Evolutionary conservation across 2,797 vertebrate genomes (phyloP).

Genomic region (Acomys russatus): DNA sequence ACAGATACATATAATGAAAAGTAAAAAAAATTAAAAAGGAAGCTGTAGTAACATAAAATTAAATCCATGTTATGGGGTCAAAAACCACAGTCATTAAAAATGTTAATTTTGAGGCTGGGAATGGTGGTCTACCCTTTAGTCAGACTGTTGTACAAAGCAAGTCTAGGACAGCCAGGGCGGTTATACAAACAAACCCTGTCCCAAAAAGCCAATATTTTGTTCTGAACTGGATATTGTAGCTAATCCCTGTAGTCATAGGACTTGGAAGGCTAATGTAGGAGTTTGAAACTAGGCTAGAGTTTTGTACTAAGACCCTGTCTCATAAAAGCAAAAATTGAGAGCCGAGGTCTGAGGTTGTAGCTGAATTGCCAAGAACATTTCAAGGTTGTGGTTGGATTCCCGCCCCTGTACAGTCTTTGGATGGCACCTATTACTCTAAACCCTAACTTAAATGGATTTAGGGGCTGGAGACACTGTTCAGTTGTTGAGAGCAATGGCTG

Average conservation of each 20-base stretch:
- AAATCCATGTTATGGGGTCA: background rate
- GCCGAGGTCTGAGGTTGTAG: background rate
- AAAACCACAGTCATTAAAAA: background rate
- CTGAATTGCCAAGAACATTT: background rate
- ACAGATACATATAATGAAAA: background rate
- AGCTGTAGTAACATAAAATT: background rate
- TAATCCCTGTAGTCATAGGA: background rate
- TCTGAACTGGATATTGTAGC: no score
- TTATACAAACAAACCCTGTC: no score
- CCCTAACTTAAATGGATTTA: background rate
- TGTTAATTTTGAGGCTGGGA: background rate
- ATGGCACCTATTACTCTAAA: background rate
- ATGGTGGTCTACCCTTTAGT: no score
- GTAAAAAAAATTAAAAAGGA: background rate
- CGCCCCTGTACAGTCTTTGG: background rate
- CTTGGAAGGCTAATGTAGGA: background rate
- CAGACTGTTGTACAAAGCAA: no score
- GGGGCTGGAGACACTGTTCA: background rate
- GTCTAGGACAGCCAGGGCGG: no score
- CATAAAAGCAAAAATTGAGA: background rate
- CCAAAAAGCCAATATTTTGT: background rate
- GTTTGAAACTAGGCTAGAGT: background rate
- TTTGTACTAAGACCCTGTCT: background rate
- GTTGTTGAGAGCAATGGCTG: background rate
- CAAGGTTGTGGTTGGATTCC: background rate